Conservation (phyloP, 2,888 invertebrate genomes). For the Diarsia mendica region DNA sequence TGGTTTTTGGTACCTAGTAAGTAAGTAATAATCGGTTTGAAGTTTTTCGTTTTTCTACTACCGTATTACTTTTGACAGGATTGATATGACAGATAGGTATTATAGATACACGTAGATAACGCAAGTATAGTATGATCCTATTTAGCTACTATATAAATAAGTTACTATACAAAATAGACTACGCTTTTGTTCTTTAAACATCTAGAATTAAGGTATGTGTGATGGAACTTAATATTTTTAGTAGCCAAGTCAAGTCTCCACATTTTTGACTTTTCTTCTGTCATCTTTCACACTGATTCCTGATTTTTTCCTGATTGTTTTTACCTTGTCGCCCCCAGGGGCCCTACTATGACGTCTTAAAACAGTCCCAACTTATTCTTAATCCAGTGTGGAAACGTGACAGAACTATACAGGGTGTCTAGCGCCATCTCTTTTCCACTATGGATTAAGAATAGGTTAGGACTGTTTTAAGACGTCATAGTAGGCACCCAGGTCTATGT, state of each 20-base stretch:
- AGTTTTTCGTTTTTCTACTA: neutral
- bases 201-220: neutral
- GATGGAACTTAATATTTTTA: neutral
- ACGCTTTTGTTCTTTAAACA: neutral
- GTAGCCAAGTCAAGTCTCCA: neutral
- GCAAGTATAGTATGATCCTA: too few relatives aligned
- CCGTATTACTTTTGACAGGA: neutral
- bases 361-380: too few relatives aligned
- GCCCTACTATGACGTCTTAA: too few relatives aligned
- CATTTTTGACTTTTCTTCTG: neutral
- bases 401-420: too few relatives aligned
- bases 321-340: too few relatives aligned
- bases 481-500: neutral
- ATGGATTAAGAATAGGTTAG: too few relatives aligned
- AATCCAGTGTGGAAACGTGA: too few relatives aligned
- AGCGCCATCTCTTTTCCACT: too few relatives aligned
- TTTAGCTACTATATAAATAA: too few relatives aligned
- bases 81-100: neutral
- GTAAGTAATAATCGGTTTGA: neutral
- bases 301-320: too few relatives aligned
- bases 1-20: neutral
- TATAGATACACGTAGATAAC: too few relatives aligned
- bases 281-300: neutral
- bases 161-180: neutral
- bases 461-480: too few relatives aligned